A percentile compares a stretch with the other conserved stretches of the same genome.
Conservation (phyloP, 64 coral and sea anemone species). For the Actinia equina region DNA sequence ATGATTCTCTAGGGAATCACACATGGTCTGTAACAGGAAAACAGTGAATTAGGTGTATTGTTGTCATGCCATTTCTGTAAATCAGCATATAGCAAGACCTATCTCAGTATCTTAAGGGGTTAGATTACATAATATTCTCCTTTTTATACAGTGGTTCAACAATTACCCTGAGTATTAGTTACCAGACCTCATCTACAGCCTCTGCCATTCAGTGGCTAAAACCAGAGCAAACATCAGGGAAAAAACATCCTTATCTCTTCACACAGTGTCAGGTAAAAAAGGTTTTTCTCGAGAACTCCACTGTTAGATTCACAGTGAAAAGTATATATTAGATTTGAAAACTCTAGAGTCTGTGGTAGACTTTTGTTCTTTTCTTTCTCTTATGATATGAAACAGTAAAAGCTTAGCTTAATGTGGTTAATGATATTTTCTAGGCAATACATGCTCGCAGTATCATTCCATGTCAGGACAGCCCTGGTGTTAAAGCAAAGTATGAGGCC, state of each 20-base stretch:
- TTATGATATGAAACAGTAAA: too few species aligned
- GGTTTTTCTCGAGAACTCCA: too few species aligned
- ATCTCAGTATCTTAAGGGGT: too few species aligned
- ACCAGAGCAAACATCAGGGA: slow-evolving; percentile 89
- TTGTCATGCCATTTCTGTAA: too few species aligned
- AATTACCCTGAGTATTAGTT: slow-evolving; percentile 53
- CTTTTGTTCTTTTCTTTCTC: too few species aligned
- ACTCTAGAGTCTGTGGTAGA: too few species aligned
- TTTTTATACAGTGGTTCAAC: slow-evolving; percentile 20
- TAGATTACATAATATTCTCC: neutral
- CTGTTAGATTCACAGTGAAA: too few species aligned
- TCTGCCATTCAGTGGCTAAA: slow-evolving; percentile 76
- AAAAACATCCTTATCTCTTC: slow-evolving; percentile 80
- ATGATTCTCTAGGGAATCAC: too few species aligned
- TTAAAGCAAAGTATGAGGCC: slow-evolving; percentile 75
- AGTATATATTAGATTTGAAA: too few species aligned
- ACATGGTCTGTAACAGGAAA: too few species aligned
- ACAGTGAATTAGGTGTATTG: too few species aligned
- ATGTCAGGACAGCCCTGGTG: slow-evolving; percentile 77
- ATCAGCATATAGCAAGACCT: too few species aligned
- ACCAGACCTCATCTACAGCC: slow-evolving; percentile 62
- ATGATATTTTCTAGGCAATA: slow-evolving; percentile 45
- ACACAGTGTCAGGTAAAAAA: slow-evolving; percentile 77
- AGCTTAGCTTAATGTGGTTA: neutral
- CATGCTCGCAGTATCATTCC: slow-evolving; percentile 89